phyloP scores from a whole-genome alignment of 2,797 vertebrate species.

The Phalanger gymnotis region DNA sequence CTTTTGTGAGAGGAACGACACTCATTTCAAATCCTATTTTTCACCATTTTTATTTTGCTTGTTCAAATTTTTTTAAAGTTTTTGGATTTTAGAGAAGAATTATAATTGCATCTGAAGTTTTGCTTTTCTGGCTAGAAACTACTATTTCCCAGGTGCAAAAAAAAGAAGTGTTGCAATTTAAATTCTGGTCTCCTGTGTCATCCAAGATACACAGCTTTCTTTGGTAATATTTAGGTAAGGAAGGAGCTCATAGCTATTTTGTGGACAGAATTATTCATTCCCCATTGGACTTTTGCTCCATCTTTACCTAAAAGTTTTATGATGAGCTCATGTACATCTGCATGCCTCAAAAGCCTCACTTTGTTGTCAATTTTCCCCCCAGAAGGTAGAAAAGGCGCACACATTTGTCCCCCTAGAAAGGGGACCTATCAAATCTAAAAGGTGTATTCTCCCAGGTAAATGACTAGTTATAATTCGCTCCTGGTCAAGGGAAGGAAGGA shows the following conservation, averaged over 20 bases:
- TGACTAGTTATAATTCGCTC: background rate
- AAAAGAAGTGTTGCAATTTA: background rate
- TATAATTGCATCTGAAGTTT: background rate
- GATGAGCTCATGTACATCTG: background rate
- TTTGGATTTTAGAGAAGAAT: conserved; percentile 64
- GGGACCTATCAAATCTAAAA: background rate
- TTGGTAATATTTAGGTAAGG: background rate
- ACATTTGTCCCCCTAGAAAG: background rate
- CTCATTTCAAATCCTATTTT: background rate
- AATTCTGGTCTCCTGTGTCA: background rate
- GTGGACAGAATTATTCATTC: background rate
- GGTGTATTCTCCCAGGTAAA: background rate
- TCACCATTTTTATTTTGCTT: background rate
- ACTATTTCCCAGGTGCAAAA: background rate
- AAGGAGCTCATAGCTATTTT: background rate
- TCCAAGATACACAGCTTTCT: background rate
- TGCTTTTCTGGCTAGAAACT: background rate
- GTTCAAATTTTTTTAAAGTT: conserved; percentile 68
- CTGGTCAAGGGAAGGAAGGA: background rate
- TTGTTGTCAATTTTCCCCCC: background rate
- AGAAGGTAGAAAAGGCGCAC: background rate
- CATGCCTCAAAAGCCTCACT: background rate
- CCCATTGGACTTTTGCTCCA: background rate
- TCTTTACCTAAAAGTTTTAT: background rate
- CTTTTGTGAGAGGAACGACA: background rate